A percentile compares a stretch with the other conserved stretches of the same genome.
Evolutionary conservation across 2,888 invertebrate genomes (phyloP).

Genomic region (Glaucopsyche alexis): DNA sequence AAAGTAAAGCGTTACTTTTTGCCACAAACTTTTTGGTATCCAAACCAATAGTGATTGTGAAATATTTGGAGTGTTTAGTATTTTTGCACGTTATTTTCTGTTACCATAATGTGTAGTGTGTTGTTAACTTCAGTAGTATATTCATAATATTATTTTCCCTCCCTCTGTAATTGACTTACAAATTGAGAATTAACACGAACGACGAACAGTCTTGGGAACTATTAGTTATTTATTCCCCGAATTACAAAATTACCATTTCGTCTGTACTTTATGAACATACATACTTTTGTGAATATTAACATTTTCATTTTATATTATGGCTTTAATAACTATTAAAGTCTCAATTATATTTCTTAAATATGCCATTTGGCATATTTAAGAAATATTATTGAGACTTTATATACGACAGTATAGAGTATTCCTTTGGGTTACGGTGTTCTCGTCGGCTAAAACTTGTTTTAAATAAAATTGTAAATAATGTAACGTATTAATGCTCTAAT

Average conservation of each 20-base stretch:
- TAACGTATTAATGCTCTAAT: too few species aligned
- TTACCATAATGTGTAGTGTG: background rate
- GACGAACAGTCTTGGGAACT: background rate
- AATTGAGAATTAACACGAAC: background rate
- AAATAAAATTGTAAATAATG: too few species aligned
- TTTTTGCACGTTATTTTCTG: background rate
- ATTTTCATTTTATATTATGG: background rate
- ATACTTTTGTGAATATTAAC: background rate
- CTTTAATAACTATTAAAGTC: too few species aligned
- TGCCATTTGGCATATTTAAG: too few species aligned
- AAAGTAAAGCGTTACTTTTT: too few species aligned
- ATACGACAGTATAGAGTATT: too few species aligned
- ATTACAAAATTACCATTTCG: background rate
- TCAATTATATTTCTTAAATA: too few species aligned
- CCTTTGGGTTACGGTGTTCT: too few species aligned
- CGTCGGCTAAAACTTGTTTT: too few species aligned
- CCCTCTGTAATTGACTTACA: background rate
- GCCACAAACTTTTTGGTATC: too few species aligned
- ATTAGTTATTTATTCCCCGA: constrained; percentile 3
- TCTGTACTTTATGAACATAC: background rate
- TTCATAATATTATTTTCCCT: background rate
- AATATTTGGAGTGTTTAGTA: background rate
- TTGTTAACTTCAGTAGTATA: background rate
- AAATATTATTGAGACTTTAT: too few species aligned
- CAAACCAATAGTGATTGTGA: too few species aligned